Conservation (phyloP, 2,888 invertebrate genomes). For the Idaea biselata region DNA sequence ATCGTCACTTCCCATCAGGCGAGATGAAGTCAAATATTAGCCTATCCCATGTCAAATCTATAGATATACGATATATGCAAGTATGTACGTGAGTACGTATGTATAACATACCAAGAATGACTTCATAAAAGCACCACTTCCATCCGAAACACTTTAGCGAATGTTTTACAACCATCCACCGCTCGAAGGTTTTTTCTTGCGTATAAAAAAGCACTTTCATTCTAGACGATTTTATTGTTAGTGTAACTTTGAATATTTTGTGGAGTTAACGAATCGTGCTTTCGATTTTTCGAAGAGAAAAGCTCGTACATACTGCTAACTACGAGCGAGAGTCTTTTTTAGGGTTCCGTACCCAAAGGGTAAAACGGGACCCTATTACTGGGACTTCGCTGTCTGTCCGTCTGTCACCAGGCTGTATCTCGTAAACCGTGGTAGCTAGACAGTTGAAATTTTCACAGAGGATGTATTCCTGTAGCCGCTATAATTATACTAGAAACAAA, state of each 20-base stretch:
- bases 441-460: no score
- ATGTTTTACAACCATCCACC: constrained; percentile 15
- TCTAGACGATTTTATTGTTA: constrained; percentile 6
- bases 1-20: no score
- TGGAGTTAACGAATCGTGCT: background rate
- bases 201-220: constrained; percentile 11
- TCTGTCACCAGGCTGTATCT: no score
- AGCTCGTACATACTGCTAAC: background rate
- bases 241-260: constrained; percentile 1
- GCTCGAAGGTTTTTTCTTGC: constrained; percentile 11
- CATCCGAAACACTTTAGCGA: constrained; percentile 15
- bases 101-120: constrained; percentile 6
- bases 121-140: constrained; percentile 14
- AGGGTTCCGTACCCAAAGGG: no score
- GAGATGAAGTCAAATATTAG: no score
- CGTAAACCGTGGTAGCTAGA: no score
- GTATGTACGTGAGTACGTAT: background rate
- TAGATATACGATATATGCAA: constrained; percentile 15
- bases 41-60: no score
- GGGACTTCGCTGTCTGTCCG: no score
- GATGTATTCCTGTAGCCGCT: no score
- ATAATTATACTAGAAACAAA: no score
- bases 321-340: background rate
- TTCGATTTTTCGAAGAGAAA: constrained; percentile 21
- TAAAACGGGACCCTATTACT: no score